Base-by-base conservation (phyloP, 2,888 invertebrate genomes). In the Oxytorus armatus region DNA sequence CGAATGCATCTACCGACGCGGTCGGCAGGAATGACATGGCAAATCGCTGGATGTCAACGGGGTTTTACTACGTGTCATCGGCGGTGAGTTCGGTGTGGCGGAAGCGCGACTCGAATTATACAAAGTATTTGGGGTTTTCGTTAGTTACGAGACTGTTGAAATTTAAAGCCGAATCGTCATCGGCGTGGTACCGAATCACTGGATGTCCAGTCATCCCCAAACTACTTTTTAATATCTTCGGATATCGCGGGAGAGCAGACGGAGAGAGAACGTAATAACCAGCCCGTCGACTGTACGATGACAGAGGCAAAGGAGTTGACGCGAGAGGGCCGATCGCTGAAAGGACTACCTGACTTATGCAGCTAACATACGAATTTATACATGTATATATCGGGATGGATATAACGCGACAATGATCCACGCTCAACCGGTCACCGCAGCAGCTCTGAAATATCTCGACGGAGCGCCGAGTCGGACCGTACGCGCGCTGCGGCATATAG, bases 211-310 rank as follows among this genome's bases (percentile, higher is more conserved):
- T 90, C 90, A 91, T 90, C 87, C 42, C 87, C 87, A 88, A 90
- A 91, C 87, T 88, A 87, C 88, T 89, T 89, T 91, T 91, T 90
- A 90, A 91, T 91, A 89, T 88, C 86, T 82, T 82, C 75, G 16
- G 42, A 29, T 66, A 16, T 16, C n/a, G 51, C 23, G 51, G 65
- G 39, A 33, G 39, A 23, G 36, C 16, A 53, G 55, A 29, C 25
- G 49, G 66, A 25, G 42, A 59, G 61, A 53, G 55, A 57, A 14
- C 66, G 66, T 55, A 69, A 49, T 47, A 76, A 77, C 69, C 61
- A 44, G 85, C 83, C 84, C 84, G 85, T 83, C 83, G 81, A 79
- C 83, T 82, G 84, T 86, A 86, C 86, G 86, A n/a, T n/a, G n/a
- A n/a, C n/a, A n/a, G n/a, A 86, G 85, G 83, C 85, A 86, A 86